Evolutionary conservation across 2,888 invertebrate species (phyloP), one percentile per base, ranked within the genome.

Genomic region (Achlya flavicornis): DNA sequence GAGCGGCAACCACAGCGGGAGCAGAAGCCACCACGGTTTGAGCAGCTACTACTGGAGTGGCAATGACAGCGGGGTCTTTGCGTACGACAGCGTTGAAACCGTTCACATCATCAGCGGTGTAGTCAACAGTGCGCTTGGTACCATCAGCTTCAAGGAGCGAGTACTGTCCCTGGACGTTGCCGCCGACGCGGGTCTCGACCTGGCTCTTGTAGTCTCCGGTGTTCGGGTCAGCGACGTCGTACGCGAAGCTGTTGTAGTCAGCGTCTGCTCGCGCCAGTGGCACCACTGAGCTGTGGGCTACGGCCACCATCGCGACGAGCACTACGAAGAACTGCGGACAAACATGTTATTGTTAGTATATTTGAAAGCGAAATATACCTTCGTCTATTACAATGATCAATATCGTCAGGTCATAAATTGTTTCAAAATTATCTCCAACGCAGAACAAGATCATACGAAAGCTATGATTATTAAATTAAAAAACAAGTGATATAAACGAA

Each of bases 131-230:
- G 69, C 95, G 91, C 73, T 91, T 92, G 65, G 94, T 94, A 72
- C 95, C 95, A 74, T 95, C 95, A 58, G 95, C 77, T 63, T 95
- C 95, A 12, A 91, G 83, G 16, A 95, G 89, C 38, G 94, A 94
- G 89, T 95, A 95, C 79, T 94, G 94, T 67, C 95, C 95, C 69
- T 88, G 84, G 60, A 95, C 95, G 64, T 84, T 81, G 73, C 94
- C 94, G 53, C 95, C 95, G 60, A 87, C 86, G 74, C 95, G 93
- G 64, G 91, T 91, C 86, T 95, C 95, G 14, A 87, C 86, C 80
- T 95, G 95, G 85, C 92, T 94, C 84, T 95, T 95, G 84, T 78
- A 92, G 88, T 95, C 95, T 14, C 95, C 95, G 65, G 95, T 95
- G 83, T 91, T 81, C 73, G 93, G 91, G 80, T 95, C 95, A 41